Evolutionary conservation across 2,888 invertebrate species (phyloP).

Genomic region (Pocota personata): DNA sequence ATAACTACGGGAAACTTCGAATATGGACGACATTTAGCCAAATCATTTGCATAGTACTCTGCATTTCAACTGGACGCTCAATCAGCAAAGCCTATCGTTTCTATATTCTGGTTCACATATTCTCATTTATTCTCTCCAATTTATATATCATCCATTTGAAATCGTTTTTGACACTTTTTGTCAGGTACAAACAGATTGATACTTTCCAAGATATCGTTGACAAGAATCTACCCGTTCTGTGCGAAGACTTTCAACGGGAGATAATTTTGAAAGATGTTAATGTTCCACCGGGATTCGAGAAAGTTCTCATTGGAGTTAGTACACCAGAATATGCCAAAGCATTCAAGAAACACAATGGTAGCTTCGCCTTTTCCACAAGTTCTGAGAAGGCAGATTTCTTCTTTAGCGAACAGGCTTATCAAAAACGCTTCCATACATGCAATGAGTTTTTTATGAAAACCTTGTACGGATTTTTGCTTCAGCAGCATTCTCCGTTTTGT

Average conservation of each 20-base stretch:
- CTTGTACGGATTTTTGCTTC: neutral
- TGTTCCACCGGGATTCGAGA: neutral
- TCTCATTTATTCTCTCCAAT: neutral
- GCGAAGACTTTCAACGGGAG: neutral
- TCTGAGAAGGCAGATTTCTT: neutral
- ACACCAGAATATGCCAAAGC: too few species aligned
- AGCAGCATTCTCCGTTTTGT: neutral
- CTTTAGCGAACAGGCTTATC: neutral
- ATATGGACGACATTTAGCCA: neutral
- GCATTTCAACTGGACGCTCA: too few species aligned
- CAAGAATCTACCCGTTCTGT: neutral
- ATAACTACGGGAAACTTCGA: neutral
- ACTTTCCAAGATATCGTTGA: neutral
- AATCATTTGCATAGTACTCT: neutral
- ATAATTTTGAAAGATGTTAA: too few species aligned
- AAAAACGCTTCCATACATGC: neutral
- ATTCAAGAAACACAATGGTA: neutral
- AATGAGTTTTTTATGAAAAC: neutral
- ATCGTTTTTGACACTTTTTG: neutral
- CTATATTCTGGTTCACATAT: neutral
- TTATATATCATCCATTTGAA: neutral
- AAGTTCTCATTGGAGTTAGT: neutral
- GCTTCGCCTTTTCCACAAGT: too few species aligned
- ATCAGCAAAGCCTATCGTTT: neutral
- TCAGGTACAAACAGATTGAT: neutral